These are phyloP conservation scores for Drosophila pectinifera DNA, from an alignment of 1,140 invertebrate genomes.

Conservation along the genomic window DNA sequence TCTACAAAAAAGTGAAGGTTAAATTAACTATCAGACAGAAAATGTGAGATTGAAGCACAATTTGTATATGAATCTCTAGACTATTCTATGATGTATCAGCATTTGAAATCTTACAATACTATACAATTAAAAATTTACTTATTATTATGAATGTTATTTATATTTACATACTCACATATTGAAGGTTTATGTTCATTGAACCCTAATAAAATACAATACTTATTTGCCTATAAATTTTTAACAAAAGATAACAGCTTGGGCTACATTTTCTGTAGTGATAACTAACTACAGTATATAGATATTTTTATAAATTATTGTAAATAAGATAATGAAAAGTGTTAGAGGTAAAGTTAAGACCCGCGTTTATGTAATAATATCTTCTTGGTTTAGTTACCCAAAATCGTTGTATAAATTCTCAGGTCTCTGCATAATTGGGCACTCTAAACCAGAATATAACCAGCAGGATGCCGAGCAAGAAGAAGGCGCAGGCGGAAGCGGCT, in stretches of 20 bases:
- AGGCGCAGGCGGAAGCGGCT: slow-evolving; percentile 19
- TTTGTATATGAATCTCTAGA: no score
- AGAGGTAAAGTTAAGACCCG: no score
- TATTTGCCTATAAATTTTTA: background rate
- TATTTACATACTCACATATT: background rate
- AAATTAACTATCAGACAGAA: background rate
- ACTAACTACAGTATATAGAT: no score
- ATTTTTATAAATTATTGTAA: no score
- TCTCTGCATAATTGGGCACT: slow-evolving; percentile 7
- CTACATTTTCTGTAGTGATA: no score
- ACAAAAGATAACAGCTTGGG: no score
- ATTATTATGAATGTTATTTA: no score
- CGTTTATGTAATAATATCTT: no score
- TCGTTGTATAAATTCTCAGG: background rate
- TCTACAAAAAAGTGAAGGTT: background rate
- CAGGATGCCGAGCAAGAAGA: slow-evolving; percentile 62
- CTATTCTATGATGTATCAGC: no score
- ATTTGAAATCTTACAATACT: background rate
- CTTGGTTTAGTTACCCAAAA: background rate
- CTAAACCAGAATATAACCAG: slow-evolving; percentile 29
- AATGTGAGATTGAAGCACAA: background rate
- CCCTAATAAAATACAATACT: background rate
- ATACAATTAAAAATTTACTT: background rate
- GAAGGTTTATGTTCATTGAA: background rate
- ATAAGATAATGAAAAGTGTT: no score